Evolutionary conservation across 2,888 invertebrate species (phyloP), one percentile per base, ranked within the genome.

Genomic region (Orthonychiurus folsomi): DNA sequence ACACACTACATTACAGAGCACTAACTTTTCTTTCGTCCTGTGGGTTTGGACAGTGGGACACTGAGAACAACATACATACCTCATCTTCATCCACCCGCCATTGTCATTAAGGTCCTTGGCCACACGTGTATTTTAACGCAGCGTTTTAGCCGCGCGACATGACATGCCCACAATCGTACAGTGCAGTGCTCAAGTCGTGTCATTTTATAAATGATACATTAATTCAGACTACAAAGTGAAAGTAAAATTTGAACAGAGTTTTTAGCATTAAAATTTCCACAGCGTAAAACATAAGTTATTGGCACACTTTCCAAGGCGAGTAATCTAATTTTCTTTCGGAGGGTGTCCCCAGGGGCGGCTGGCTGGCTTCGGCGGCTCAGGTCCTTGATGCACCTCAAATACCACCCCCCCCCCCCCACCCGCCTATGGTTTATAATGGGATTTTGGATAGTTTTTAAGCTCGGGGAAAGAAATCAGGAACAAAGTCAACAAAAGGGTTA

Each of bases 1-100:
- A 52, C 24, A 52, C 52, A n/a, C n/a, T n/a, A n/a, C n/a, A n/a
- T n/a, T 37, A 37, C 37, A 37, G 37, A 15, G 37, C 37, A 37
- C 37, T 37, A 37, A 37, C 37, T 37, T 37, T 37, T 37, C 37
- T 15, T 37, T 15, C 37, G 37, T 37, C 9, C 37, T 37, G 37
- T 37, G 37, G 5, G 37, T 37, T 15, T 15, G 9, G 37, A n/a
- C n/a, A 37, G 37, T 37, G 37, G 37, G 15, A 5, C 37, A 37
- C 37, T n/a, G n/a, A n/a, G n/a, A n/a, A n/a, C n/a, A n/a, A n/a
- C n/a, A n/a, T n/a, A n/a, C n/a, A n/a, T n/a, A 37, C 37, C 37
- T 37, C 37, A 37, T 37, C 37, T 15, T 37, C 37, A 5, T 37
- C 5, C 37, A 37, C 37, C 37, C 37, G 37, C 15, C 37, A 37